Conservation (phyloP, 2,888 invertebrate species). For the Macrophya annulata region DNA sequence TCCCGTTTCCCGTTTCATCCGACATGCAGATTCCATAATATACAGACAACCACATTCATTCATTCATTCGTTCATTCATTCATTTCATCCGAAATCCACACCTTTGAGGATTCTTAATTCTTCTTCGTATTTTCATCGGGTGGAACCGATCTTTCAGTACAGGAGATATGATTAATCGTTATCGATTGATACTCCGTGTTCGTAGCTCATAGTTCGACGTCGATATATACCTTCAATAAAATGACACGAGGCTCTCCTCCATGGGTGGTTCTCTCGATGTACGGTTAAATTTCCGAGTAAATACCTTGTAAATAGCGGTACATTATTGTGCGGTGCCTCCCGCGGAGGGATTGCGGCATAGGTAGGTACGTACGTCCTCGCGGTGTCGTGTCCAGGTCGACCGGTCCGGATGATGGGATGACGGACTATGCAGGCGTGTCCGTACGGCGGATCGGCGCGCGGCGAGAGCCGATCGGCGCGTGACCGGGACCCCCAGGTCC, state of each 20-base stretch:
- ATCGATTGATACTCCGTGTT: constrained; percentile 16
- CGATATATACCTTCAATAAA: constrained; percentile 48
- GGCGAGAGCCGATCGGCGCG: constrained; percentile 57
- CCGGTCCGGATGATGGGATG: constrained; percentile 55
- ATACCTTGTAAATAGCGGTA: constrained; percentile 60
- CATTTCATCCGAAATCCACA: neutral
- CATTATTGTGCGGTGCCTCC: constrained; percentile 57
- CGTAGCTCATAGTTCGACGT: constrained; percentile 25
- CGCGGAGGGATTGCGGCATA: constrained; percentile 45
- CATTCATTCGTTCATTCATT: constrained; percentile 22
- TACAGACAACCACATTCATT: neutral
- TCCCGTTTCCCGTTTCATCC: constrained; percentile 37
- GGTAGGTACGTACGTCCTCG: constrained; percentile 32
- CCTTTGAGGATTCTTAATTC: neutral
- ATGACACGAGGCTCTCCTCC: constrained; percentile 53
- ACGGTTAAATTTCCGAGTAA: constrained; percentile 59
- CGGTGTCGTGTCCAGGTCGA: constrained; percentile 62
- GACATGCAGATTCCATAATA: constrained; percentile 35
- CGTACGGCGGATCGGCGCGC: constrained; percentile 72
- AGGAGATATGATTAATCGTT: constrained; percentile 1
- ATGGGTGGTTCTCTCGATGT: constrained; percentile 59
- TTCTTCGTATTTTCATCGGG: neutral
- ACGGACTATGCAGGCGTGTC: constrained; percentile 48
- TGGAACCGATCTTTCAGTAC: neutral
- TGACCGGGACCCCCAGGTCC: constrained; percentile 78